Conservation (phyloP, 2,113 vertebrate genomes). For the Butastur rufipennis region DNA sequence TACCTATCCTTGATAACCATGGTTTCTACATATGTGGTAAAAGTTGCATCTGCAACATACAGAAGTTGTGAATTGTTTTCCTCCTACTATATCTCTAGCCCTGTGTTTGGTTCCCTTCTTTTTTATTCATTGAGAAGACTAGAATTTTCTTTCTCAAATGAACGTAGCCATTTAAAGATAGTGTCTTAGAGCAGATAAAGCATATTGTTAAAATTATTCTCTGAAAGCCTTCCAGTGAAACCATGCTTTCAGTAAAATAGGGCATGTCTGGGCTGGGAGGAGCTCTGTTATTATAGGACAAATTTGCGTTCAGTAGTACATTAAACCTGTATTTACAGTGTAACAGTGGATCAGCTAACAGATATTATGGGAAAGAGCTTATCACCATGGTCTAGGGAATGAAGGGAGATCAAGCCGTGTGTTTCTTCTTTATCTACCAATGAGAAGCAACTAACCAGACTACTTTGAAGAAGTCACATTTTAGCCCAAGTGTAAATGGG, state of each 20-base stretch:
- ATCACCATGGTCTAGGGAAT: not conserved
- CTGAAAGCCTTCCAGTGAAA: not conserved
- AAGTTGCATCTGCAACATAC: not conserved
- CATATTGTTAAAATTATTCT: not conserved
- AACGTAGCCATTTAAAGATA: not conserved
- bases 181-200: not conserved
- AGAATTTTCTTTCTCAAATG: not conserved
- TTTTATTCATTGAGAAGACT: not conserved
- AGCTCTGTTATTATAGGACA: not conserved
- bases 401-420: not conserved
- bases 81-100: not conserved
- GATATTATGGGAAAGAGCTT: not conserved
- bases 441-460: not conserved
- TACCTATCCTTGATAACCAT: not conserved
- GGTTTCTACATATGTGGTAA: not conserved
- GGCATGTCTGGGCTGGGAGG: not conserved
- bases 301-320: not conserved
- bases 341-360: not conserved
- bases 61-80: not conserved
- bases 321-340: not conserved
- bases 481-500: conserved; percentile 5
- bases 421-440: not conserved
- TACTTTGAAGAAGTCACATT: not conserved
- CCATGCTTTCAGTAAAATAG: not conserved
- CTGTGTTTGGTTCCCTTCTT: not conserved